Base-by-base conservation (phyloP, 92 coral and sea anemone species). In the Galaxea fascicularis region DNA sequence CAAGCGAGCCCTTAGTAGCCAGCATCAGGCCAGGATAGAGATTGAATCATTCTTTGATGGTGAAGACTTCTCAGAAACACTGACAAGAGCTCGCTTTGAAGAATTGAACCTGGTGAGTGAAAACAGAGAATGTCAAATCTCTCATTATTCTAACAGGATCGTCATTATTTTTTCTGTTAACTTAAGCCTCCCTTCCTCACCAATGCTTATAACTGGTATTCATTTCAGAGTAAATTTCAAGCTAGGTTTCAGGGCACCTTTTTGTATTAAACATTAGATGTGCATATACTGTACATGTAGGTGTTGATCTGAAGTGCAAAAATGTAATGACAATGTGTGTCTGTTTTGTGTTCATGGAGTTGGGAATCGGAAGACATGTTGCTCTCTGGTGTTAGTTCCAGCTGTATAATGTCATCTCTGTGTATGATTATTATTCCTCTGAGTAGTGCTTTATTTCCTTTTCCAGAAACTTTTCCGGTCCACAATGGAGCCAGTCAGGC, bases 1-100 rank as follows among this genome's bases (percentile, higher is more conserved):
- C 83, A 96, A 96, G 89, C 86, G 99, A 85, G 94, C 99, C 67
- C 95, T 96, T 15, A 96, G 99, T 74, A 87, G 94, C 28, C 99
- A 96, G 87, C 99, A 96, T 75, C 99, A 96, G 86, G 98, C 99
- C 65, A 92, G 99, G 80, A 92, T 96, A 58, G 99, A 96, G 81
- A 96, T 96, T 78, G 99, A 96, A 81, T 94, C 98, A 0, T 93
- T 94, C 88, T 96, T 90, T 78, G 99, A 96, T 71, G 98, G 98
- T 11, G 99, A 96, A 49, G 99, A 96, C 90, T 96, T 96, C 94
- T 96, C 99, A 12, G 99, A 96, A 91, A 96, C 94, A 20, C 84
- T 96, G 79, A 96, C 99, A 24, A 74, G 99, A 72, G 99, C 99
- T 28, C 85, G 94, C 78, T 96, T 96, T 89, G 99, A 96, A 80